Base-by-base conservation (phyloP, 2,888 invertebrate genomes). In the Diplazon laetatorius region DNA sequence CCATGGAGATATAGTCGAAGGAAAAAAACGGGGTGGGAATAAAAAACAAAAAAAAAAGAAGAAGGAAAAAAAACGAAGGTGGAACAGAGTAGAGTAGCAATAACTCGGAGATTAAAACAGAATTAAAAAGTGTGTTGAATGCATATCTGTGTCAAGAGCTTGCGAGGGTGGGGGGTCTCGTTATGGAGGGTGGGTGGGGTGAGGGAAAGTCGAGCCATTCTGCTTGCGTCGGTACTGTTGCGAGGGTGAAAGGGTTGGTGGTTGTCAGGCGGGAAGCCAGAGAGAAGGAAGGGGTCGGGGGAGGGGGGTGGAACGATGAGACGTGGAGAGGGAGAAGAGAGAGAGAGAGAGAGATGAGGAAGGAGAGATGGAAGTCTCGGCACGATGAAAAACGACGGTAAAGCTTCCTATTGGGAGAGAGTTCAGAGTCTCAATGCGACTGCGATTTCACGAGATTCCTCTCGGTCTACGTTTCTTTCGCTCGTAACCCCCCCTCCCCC, bases 81-180 rank as follows among this genome's bases (percentile, higher is more conserved):
- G 79, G 75, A 76, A 60, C 78, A 76, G 74, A 71, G 75, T 83
- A 84, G 86, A 86, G 87, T 86, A 86, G 89, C 88, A 90, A 90
- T 90, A 90, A 89, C 89, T 87, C 85, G 85, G 87, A 88, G 90
- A 90, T 90, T 89, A 90, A 89, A 90, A 89, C 84, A 87, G 88
- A 90, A 90, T 89, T 89, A 87, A 89, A 89, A 87, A 85, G 86
- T 88, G 83, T 85, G 85, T 84, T 86, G 87, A 84, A 85, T 86
- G 86, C 84, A 85, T 87, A 89, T 89, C 87, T 88, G 85, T 89
- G 88, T 87, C 88, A 88, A 88, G 88, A 75, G 78, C 68, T 39
- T 60, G 72, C 48, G 57, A 35, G 68, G 10, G 44, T 8, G 14
- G 16, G 25, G n/a, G 6, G n/a, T n/a, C 68, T 39, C 55, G 72